These are phyloP conservation scores for Lasioglossum oenotherae DNA, from an alignment of 2,888 invertebrate species.

Conservation along the genomic window DNA sequence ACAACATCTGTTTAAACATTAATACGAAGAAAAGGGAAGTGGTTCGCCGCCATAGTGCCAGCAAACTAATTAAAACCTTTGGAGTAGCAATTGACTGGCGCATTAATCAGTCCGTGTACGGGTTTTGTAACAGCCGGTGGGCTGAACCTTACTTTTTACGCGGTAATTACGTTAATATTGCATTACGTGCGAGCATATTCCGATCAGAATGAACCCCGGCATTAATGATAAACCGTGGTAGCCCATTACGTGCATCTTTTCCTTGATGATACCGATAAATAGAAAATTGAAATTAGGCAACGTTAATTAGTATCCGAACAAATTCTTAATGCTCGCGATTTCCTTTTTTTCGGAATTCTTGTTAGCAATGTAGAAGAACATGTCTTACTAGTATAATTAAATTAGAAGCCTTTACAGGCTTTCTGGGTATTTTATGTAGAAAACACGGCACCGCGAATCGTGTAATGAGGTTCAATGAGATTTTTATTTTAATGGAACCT, in stretches of 20 bases:
- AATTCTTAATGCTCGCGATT: background rate
- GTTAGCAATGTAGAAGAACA: background rate
- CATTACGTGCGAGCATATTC: background rate
- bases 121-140: background rate
- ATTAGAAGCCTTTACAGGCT: background rate
- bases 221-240: background rate
- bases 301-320: background rate
- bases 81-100: background rate
- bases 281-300: slow-evolving; percentile 1
- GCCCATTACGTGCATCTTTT: background rate
- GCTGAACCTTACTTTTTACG: background rate
- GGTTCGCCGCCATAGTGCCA: background rate
- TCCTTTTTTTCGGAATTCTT: background rate
- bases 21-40: slow-evolving; percentile 5
- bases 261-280: background rate
- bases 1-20: slow-evolving; percentile 13
- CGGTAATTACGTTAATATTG: slow-evolving; percentile 10
- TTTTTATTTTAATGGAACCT: background rate
- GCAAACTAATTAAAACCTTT: background rate
- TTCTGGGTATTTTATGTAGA: background rate
- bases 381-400: background rate
- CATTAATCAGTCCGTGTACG: background rate
- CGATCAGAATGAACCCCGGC: background rate
- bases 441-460: background rate
- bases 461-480: background rate